Conservation (phyloP, 2,797 vertebrate genomes). For the Leptatherina wallacei region DNA sequence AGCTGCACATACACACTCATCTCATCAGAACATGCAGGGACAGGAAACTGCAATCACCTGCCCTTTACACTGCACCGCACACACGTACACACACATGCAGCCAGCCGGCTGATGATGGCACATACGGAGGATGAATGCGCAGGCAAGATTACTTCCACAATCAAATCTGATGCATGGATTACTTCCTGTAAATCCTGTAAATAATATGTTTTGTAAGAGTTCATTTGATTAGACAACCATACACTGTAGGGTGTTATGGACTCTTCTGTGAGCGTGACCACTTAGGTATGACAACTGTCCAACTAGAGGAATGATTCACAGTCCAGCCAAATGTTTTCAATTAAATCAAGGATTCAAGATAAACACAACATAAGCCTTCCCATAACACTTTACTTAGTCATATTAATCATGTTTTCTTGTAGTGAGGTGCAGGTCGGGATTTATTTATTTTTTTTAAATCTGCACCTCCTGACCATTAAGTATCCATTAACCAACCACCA, state of each 20-base stretch:
- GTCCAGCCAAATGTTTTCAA: background rate
- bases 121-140: slow-evolving; percentile 38
- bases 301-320: background rate
- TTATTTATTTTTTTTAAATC: background rate
- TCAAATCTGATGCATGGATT: slow-evolving; percentile 46
- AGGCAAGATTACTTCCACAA: slow-evolving; percentile 53
- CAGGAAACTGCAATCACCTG: slow-evolving; percentile 61
- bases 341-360: background rate
- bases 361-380: background rate
- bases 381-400: background rate
- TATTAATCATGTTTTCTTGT: background rate
- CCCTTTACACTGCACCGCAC: slow-evolving; percentile 42
- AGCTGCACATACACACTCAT: slow-evolving; percentile 35
- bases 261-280: background rate
- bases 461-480: background rate
- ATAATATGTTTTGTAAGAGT: slow-evolving; percentile 9
- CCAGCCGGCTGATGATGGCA: slow-evolving; percentile 49
- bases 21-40: slow-evolving; percentile 44
- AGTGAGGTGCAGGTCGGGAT: background rate
- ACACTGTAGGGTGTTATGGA: background rate
- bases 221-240: slow-evolving; percentile 1
- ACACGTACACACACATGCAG: slow-evolving; percentile 38
- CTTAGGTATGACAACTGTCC: background rate
- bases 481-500: background rate
- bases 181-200: slow-evolving; percentile 12